These are phyloP conservation scores for Elmis aenea DNA, from an alignment of 2,888 invertebrate species.

Conservation along the genomic window DNA sequence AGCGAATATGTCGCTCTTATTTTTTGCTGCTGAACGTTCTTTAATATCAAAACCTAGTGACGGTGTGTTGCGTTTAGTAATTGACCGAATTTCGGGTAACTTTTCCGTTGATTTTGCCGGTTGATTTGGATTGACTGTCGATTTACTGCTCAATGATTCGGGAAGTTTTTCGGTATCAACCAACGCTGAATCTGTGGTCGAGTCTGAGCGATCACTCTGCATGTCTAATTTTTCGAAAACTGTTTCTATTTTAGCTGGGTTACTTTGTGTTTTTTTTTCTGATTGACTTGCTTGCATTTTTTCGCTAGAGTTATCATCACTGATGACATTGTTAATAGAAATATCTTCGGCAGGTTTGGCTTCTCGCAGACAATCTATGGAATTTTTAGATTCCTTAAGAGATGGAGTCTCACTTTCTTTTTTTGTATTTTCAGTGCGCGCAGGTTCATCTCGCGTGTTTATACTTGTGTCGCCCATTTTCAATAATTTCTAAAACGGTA, in stretches of 20 bases:
- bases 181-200: constrained; percentile 4
- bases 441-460: no score
- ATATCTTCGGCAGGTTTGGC: constrained; percentile 20
- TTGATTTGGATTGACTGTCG: neutral
- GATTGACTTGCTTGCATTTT: no score
- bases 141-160: no score
- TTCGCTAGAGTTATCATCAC: no score
- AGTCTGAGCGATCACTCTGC: constrained; percentile 2
- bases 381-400: no score
- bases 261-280: no score
- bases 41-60: constrained; percentile 6
- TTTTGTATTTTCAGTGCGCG: no score
- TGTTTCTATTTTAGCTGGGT: constrained; percentile 21
- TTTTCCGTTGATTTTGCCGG: neutral
- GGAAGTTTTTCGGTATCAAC: no score
- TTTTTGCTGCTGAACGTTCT: neutral
- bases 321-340: no score
- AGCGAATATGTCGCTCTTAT: constrained; percentile 1
- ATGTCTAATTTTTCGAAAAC: constrained; percentile 23
- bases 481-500: no score
- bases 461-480: no score
- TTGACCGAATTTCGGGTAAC: neutral
- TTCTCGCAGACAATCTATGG: constrained; percentile 15
- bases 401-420: no score
- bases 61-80: neutral